phyloP scores from a whole-genome alignment of 2,113 vertebrate species.

The Lepus americanus region DNA sequence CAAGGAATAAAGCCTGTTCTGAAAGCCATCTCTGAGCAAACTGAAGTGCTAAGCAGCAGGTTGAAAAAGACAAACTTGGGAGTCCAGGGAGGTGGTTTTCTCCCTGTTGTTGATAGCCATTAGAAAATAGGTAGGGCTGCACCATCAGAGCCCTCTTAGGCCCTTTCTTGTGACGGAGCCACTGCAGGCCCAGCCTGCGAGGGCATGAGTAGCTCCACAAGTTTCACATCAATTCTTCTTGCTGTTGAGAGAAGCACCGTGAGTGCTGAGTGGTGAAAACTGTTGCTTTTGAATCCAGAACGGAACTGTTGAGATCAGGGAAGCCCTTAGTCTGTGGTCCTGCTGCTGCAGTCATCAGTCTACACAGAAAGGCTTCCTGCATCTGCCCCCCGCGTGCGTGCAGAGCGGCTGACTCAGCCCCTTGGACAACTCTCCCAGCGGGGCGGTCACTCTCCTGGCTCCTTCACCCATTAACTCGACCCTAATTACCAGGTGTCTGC shows the following conservation, averaged over 20 bases:
- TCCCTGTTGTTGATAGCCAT: neutral
- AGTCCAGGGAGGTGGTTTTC: neutral
- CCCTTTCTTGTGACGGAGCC: neutral
- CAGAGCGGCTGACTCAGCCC: neutral
- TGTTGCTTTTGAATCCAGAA: neutral
- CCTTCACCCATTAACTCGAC: neutral
- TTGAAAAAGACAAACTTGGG: neutral
- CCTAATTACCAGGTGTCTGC: neutral
- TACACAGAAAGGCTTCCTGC: neutral
- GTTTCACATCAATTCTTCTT: neutral
- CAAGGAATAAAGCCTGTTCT: neutral
- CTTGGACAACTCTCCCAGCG: accelerated
- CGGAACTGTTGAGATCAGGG: neutral
- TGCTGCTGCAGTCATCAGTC: neutral
- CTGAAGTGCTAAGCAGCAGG: neutral
- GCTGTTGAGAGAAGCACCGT: neutral
- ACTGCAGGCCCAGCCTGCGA: neutral
- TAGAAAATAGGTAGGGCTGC: conserved; percentile 11
- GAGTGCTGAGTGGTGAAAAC: neutral
- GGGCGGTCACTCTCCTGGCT: neutral
- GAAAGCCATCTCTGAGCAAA: conserved; percentile 27
- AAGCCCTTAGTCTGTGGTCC: neutral
- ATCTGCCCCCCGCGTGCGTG: too few relatives aligned
- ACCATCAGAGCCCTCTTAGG: neutral
- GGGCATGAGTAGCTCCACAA: neutral